phyloP scores from a whole-genome alignment of 2,113 vertebrate species.

The Herpailurus yagouaroundi region DNA sequence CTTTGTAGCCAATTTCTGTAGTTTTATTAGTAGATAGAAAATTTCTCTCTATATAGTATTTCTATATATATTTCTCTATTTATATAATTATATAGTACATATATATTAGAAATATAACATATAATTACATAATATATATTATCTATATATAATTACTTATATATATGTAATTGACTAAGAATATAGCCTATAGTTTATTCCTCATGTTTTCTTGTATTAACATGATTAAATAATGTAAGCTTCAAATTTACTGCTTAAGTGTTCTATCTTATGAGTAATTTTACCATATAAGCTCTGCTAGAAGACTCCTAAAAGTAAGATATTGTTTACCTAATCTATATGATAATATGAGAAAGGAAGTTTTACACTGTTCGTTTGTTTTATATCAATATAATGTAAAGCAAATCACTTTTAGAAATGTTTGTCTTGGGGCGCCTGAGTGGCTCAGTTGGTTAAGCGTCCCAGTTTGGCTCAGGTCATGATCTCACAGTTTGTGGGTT shows the following conservation, averaged over 20 bases:
- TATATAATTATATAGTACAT: not conserved
- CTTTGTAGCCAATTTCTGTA: not conserved
- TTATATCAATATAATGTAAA: not conserved
- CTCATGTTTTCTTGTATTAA: not conserved
- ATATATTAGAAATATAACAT: not conserved
- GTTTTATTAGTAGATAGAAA: not conserved
- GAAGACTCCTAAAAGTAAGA: not conserved
- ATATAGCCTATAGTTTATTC: not conserved
- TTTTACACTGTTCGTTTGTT: not conserved
- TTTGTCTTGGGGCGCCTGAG: not conserved
- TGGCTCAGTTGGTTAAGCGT: too few species aligned
- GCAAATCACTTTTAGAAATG: not conserved
- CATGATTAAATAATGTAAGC: conserved; percentile 14
- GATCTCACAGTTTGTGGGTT: too few species aligned
- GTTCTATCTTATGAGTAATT: not conserved
- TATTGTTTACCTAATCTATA: not conserved
- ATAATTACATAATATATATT: not conserved
- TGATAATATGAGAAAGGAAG: not conserved
- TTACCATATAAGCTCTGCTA: not conserved
- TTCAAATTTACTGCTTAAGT: not conserved
- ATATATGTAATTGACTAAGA: not conserved
- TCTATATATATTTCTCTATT: not conserved
- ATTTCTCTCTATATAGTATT: not conserved
- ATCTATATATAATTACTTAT: too few species aligned
- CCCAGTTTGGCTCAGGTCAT: too few species aligned